A percentile compares a stretch with the other conserved stretches of the same genome.
These are phyloP conservation scores for Linnaemya tessellans DNA, from an alignment of 2,888 invertebrate genomes.

Conservation along the genomic window DNA sequence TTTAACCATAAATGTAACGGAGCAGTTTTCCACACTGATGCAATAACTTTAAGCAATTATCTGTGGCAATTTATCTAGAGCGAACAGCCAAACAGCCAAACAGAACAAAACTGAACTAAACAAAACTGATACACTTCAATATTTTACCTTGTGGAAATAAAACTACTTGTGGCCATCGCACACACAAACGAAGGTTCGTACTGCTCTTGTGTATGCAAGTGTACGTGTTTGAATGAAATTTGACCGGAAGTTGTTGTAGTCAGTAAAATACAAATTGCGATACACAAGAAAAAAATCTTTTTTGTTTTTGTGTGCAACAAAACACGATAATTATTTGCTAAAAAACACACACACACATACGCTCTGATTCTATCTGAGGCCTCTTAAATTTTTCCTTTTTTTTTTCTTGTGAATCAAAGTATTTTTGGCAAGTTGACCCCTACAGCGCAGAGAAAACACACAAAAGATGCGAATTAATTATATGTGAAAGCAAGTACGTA, in stretches of 20 bases:
- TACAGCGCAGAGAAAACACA: slow-evolving; percentile 2
- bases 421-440: slow-evolving; percentile 36
- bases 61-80: slow-evolving; percentile 66
- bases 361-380: background rate
- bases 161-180: slow-evolving; percentile 63
- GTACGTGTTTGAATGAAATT: background rate
- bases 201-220: background rate
- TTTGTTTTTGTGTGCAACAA: slow-evolving; percentile 15
- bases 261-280: slow-evolving; percentile 42
- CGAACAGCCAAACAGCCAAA: slow-evolving; percentile 5
- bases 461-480: slow-evolving; percentile 65
- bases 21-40: slow-evolving; percentile 47
- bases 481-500: background rate
- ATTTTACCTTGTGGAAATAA: slow-evolving; percentile 52
- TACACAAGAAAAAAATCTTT: slow-evolving; percentile 11
- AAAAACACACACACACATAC: slow-evolving; percentile 12
- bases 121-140: slow-evolving; percentile 43
- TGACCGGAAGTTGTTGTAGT: slow-evolving; percentile 48
- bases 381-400: slow-evolving; percentile 20
- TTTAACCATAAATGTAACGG: slow-evolving; percentile 53
- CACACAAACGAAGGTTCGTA: slow-evolving; percentile 73
- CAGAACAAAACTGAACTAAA: slow-evolving; percentile 9
- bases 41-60: slow-evolving; percentile 68
- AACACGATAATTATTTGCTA: slow-evolving; percentile 22
- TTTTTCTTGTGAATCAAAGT: slow-evolving; percentile 35